Percentiles rank a stretch among this genome's conserved stretches.
Evolutionary conservation across 2,888 invertebrate species (phyloP).

Genomic region (Luperina testacea): DNA sequence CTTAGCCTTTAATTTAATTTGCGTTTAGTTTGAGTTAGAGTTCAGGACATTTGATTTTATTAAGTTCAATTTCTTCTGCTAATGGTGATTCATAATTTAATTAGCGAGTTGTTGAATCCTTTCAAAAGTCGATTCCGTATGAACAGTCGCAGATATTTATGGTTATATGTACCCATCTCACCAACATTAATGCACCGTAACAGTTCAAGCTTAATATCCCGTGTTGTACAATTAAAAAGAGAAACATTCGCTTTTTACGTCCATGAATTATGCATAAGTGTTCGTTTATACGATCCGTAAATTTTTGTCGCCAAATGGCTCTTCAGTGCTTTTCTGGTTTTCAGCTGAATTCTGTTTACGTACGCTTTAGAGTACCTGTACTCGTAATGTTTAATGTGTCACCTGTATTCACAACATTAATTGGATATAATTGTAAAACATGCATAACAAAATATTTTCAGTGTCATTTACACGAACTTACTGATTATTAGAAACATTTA

Average conservation of each 20-base stretch:
- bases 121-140: neutral
- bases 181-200: constrained; percentile 77
- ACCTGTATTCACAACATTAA: constrained; percentile 24
- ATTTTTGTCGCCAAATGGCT: constrained; percentile 85
- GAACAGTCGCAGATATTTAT: constrained; percentile 4
- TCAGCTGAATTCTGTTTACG: constrained; percentile 71
- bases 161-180: constrained; percentile 52
- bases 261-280: constrained; percentile 89
- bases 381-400: constrained; percentile 63
- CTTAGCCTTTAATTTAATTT: constrained; percentile 68
- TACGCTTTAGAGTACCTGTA: constrained; percentile 63
- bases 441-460: neutral
- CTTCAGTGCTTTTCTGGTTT: constrained; percentile 77
- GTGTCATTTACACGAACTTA: neutral
- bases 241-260: constrained; percentile 88
- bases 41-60: constrained; percentile 50
- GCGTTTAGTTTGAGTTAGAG: constrained; percentile 63
- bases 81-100: constrained; percentile 34
- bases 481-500: neutral
- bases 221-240: constrained; percentile 89
- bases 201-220: constrained; percentile 86
- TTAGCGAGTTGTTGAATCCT: constrained; percentile 13
- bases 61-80: constrained; percentile 29
- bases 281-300: constrained; percentile 88
- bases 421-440: neutral